Percentiles rank a stretch among this genome's conserved stretches.
Conservation (phyloP, 1,140 invertebrate species). For the Meloidogyne chitwoodi region DNA sequence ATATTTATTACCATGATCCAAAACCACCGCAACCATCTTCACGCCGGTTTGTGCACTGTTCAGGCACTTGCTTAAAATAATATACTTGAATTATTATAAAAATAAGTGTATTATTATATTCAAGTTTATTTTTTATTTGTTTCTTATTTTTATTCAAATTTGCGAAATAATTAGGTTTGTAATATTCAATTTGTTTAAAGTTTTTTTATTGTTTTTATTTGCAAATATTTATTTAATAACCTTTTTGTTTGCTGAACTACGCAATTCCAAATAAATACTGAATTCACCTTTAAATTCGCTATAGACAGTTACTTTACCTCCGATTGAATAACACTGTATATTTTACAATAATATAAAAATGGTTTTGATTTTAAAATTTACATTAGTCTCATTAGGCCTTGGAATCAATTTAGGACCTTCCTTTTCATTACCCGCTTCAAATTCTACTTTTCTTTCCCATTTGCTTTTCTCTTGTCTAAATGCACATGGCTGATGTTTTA, state of each 20-base stretch:
- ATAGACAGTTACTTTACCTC: slow-evolving; percentile 52
- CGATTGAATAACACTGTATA: slow-evolving; percentile 52
- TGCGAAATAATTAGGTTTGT: too few relatives aligned
- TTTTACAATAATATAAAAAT: background rate
- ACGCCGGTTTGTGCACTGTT: slow-evolving; percentile 49
- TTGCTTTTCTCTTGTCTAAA: slow-evolving; percentile 50
- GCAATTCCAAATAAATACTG: slow-evolving; percentile 55
- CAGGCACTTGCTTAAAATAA: slow-evolving; percentile 43
- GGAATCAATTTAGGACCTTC: slow-evolving; percentile 47
- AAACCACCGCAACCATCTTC: slow-evolving; percentile 58
- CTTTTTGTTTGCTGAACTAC: slow-evolving; percentile 51
- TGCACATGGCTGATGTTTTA: slow-evolving; percentile 56
- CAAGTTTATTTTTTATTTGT: too few relatives aligned
- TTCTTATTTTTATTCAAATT: too few relatives aligned
- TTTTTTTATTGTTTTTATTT: too few relatives aligned
- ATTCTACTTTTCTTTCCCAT: slow-evolving; percentile 57
- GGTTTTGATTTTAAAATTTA: background rate
- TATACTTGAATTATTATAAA: too few relatives aligned
- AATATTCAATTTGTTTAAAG: too few relatives aligned
- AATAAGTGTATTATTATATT: too few relatives aligned
- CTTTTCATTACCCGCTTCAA: slow-evolving; percentile 52
- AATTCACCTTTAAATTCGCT: slow-evolving; percentile 58
- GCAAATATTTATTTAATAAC: too few relatives aligned
- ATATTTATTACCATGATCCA: slow-evolving; percentile 55
- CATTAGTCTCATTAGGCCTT: slow-evolving; percentile 21